Evolutionary conservation across 2,888 invertebrate genomes (phyloP), one percentile per base, ranked within the genome.

Genomic region (Meteorus colon): DNA sequence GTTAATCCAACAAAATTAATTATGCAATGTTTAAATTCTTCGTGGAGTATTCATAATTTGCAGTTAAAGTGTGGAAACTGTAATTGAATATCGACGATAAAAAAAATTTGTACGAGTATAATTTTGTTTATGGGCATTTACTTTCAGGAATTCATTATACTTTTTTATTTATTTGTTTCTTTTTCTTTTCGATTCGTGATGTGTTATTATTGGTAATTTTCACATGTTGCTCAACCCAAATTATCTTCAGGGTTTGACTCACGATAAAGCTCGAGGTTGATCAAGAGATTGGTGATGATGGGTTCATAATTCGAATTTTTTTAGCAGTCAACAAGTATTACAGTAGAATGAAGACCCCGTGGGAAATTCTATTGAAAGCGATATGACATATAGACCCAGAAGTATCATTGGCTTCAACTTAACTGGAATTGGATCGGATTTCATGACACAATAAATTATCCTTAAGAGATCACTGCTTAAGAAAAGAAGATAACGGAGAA

Each of bases 1-100:
- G n/a, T 55, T 19, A 55, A 55, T 55, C n/a, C n/a, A 55, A 55
- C 10, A 8, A 55, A 55, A 55, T 19, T 55, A 55, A 55, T 55
- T 55, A 55, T 55, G 55, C 55, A 55, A 55, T 55, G 6, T 55
- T 55, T 55, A 55, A 55, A n/a, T 55, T 19, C 19, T 24, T 24
- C 8, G 2, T 19, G 19, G 55, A 55, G 4, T 8, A 55, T 55
- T 55, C n/a, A 55, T 55, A n/a, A 55, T 55, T 19, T 24, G 24
- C 19, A 55, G 5, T 55, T n/a, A 8, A 24, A 55, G 8, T 55
- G 8, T 55, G n/a, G n/a, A 19, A 55, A 55, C n/a, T 55, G n/a
- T 55, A 19, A 55, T 55, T 55, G n/a, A 55, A 19, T 55, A 55
- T 55, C 16, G n/a, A 48, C 6, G 48, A 45, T 48, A 48, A n/a